Evolutionary conservation across 2,888 invertebrate genomes (phyloP), one percentile per base, ranked within the genome.

Genomic region (Diaperis boleti): DNA sequence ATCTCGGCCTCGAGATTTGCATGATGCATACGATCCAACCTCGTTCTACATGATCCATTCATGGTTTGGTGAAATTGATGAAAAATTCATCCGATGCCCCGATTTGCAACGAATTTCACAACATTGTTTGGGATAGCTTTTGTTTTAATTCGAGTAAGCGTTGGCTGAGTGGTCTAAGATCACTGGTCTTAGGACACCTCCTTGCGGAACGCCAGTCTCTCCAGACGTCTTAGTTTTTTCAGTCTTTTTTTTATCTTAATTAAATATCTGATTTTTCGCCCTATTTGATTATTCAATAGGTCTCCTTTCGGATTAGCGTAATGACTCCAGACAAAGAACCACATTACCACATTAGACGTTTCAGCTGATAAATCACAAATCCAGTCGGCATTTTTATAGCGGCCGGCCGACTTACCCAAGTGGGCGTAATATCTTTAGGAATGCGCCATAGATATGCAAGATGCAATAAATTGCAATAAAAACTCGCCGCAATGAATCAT

Each of bases 381-480:
- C 59, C 59, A 59, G 59, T 59, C 52, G 55, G 54, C 55, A 55
- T 61, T 61, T 61, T 61, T 61, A 59, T 59, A 39, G 29, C 54
- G 37, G 41, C 55, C 35, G 55, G 45, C 50, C 49, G 42, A 44
- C 47, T 64, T 59, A n/a, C 10, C 33, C 8, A 66, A 64, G 73
- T 74, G 69, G 74, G 72, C 68, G 72, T 72, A 69, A 67, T 67
- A 66, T 71, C 70, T 71, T 69, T 62, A 59, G 67, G 73, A 74
- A 75, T 71, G 74, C 71, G 68, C 65, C 59, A 68, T 67, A 70
- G 66, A 71, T 71, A 68, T 71, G 70, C 68, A 69, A 71, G 69
- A 69, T 68, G 72, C 73, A 68, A 73, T 74, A 75, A 74, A 74
- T 74, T 69, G 74, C 72, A 72, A 74, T 71, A 74, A 74, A 75